Conservation (phyloP, 2,888 invertebrate species). For the Hypselothyrea guttata region DNA sequence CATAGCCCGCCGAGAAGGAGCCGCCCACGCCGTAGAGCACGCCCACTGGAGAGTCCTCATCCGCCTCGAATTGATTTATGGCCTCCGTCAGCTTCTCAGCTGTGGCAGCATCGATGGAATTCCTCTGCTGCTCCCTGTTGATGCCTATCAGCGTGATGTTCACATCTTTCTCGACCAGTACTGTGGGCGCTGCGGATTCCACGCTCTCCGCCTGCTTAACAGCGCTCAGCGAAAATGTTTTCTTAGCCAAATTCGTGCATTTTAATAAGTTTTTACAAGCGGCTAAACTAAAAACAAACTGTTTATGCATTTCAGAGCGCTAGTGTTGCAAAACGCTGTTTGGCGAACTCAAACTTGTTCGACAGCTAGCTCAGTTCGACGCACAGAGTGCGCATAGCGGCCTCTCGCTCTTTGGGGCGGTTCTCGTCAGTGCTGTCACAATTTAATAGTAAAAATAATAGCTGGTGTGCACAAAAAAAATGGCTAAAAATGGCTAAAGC, state of each 20-base stretch:
- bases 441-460: no score
- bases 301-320: conserved; percentile 58
- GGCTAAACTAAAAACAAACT: conserved; percentile 27
- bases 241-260: conserved; percentile 4
- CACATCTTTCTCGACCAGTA: conserved; percentile 85
- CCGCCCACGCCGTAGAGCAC: conserved; percentile 95
- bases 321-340: conserved; percentile 45
- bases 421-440: no score
- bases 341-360: no score
- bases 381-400: no score
- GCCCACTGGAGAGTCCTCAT: conserved; percentile 87
- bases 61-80: conserved; percentile 90
- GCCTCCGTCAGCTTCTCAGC: conserved; percentile 87
- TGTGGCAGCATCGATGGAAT: conserved; percentile 89
- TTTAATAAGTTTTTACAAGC: conserved; percentile 18
- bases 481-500: no score
- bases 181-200: conserved; percentile 33
- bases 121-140: conserved; percentile 91
- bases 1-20: conserved; percentile 95
- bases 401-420: no score
- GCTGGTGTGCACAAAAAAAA: no score
- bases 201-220: conserved; percentile 15
- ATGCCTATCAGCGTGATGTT: conserved; percentile 91
- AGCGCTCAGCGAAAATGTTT: conserved; percentile 18
- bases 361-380: no score